These are phyloP conservation scores for Hystrix cristata DNA, from an alignment of 2,113 vertebrate genomes.

Conservation along the genomic window DNA sequence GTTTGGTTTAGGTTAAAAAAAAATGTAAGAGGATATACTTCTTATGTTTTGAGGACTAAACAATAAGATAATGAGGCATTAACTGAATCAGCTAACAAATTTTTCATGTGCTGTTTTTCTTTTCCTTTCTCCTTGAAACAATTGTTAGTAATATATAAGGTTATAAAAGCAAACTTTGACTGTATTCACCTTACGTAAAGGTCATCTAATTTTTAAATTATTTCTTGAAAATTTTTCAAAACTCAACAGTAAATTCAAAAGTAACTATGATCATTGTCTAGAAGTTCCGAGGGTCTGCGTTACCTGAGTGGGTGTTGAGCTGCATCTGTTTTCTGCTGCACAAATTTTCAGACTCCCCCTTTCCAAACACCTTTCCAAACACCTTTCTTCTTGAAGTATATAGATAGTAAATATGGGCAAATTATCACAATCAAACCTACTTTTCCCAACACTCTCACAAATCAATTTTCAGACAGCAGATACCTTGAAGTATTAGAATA, in stretches of 20 bases:
- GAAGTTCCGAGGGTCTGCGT: background rate
- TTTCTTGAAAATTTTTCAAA: background rate
- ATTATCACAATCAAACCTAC: background rate
- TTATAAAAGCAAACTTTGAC: background rate
- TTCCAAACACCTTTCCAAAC: background rate
- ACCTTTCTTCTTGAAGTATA: background rate
- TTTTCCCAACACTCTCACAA: background rate
- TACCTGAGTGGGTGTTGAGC: fast-evolving
- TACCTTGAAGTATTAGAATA: background rate
- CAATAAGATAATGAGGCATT: background rate
- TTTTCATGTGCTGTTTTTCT: background rate
- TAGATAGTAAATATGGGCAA: background rate
- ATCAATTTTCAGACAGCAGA: background rate
- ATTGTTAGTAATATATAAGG: background rate
- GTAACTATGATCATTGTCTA: background rate
- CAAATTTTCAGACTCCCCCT: fast-evolving
- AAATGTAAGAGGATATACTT: background rate
- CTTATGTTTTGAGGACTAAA: background rate
- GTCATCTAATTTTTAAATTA: background rate
- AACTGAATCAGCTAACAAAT: background rate
- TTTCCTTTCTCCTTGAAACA: background rate
- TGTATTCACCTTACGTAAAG: background rate
- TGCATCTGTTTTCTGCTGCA: fast-evolving
- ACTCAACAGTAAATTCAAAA: background rate
- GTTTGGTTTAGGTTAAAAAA: background rate